Percentiles rank a stretch among this genome's conserved stretches.
phyloP scores from a whole-genome alignment of 2,888 invertebrate species.

The Calameuta pallipes region DNA sequence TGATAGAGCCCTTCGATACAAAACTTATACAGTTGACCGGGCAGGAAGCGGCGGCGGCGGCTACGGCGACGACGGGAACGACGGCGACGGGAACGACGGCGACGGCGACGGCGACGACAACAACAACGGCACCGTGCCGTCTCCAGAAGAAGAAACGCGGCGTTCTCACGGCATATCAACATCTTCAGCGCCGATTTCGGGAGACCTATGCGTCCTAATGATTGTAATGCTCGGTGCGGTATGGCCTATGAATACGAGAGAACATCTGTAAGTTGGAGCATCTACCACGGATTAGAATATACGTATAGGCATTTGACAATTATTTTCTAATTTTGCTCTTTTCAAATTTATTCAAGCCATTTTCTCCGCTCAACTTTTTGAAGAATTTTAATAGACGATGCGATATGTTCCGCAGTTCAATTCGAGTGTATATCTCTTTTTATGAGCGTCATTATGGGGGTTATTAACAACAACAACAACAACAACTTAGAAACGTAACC shows the following conservation, averaged over 20 bases:
- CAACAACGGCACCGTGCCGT: conserved; percentile 61
- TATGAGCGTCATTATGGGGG: no score
- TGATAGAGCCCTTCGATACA: conserved; percentile 68
- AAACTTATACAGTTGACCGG: conserved; percentile 55
- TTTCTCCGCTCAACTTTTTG: no score
- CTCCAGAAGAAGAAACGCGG: conserved; percentile 69
- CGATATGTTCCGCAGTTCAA: no score
- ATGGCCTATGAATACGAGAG: no score
- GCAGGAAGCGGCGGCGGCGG: conserved; percentile 54
- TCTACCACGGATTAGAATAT: no score
- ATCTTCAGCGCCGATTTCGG: conserved; percentile 77
- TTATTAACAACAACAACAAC: no score
- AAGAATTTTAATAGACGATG: no score
- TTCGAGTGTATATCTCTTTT: no score
- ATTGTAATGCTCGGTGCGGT: no score
- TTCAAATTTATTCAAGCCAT: not conserved
- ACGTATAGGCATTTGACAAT: no score
- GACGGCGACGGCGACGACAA: conserved; percentile 36
- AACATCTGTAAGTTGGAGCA: no score
- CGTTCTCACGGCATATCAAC: conserved; percentile 77
- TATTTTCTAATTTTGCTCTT: not conserved
- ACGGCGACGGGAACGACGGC: conserved; percentile 42
- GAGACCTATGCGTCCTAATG: conserved; percentile 74
- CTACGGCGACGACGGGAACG: conserved; percentile 37
- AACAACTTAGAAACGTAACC: no score